Percentiles rank a stretch among this genome's conserved stretches.
phyloP scores from a whole-genome alignment of 2,888 invertebrate species.

The Calameuta filiformis region DNA sequence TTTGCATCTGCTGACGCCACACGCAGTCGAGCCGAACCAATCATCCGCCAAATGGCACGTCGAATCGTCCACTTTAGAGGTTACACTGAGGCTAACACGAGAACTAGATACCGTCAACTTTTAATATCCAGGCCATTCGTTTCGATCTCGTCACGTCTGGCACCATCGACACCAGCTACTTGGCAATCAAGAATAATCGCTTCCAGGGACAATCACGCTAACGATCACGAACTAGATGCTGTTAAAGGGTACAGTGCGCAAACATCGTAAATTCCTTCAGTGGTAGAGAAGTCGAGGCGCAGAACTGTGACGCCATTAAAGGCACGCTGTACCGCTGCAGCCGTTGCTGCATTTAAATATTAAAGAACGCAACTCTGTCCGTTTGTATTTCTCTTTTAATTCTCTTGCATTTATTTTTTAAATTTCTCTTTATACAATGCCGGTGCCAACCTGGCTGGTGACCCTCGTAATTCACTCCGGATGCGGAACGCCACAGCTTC shows the following conservation, averaged over 20 bases:
- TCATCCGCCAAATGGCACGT: conserved; percentile 85
- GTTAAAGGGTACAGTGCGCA: neutral
- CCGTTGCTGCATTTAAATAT: neutral
- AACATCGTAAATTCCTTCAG: neutral
- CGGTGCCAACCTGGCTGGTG: neutral
- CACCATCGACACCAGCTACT: neutral
- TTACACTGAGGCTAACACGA: conserved; percentile 80
- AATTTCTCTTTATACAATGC: neutral
- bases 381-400: neutral
- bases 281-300: neutral
- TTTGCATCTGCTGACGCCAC: conserved; percentile 82
- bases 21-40: conserved; percentile 82
- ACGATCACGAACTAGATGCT: neutral
- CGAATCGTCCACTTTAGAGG: conserved; percentile 73
- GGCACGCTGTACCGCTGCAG: neutral
- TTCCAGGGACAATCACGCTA: neutral
- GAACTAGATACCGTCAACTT: conserved; percentile 91
- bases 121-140: conserved; percentile 63
- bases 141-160: neutral
- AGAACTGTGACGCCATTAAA: neutral
- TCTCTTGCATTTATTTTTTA: neutral
- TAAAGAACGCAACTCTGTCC: neutral
- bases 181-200: neutral
- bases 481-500: neutral
- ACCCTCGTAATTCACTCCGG: neutral